A percentile compares a stretch with the other conserved stretches of the same genome.
Conservation (phyloP, 2,113 vertebrate species). For the Pontoporia blainvillei region DNA sequence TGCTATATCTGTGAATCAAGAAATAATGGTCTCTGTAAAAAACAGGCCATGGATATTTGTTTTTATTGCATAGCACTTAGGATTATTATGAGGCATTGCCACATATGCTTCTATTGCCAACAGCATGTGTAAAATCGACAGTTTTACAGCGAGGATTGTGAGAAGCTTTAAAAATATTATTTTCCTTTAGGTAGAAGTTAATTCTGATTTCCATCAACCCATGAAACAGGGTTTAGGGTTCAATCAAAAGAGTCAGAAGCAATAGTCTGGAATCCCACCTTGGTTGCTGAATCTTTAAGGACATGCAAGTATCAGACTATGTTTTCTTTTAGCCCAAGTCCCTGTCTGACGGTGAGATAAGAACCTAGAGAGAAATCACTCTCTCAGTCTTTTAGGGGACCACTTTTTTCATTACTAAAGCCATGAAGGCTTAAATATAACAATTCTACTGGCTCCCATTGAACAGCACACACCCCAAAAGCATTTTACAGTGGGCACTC, state of each 20-base stretch:
- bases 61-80: slow-evolving; percentile 31
- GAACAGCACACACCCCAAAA: not conserved
- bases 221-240: not conserved
- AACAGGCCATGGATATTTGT: not conserved
- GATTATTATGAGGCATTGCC: not conserved
- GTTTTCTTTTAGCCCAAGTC: not conserved
- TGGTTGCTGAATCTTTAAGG: not conserved
- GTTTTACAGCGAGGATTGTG: slow-evolving; percentile 38
- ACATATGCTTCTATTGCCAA: not conserved
- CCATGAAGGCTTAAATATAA: not conserved
- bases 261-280: not conserved
- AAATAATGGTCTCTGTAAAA: not conserved
- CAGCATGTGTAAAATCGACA: slow-evolving; percentile 38
- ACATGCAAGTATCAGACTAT: not conserved
- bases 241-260: not conserved
- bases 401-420: not conserved
- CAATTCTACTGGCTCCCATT: not conserved
- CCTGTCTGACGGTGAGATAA: not conserved
- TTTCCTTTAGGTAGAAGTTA: slow-evolving; percentile 41
- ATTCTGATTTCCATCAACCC: slow-evolving; percentile 12
- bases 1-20: not conserved
- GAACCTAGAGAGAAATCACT: not conserved
- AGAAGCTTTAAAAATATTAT: slow-evolving; percentile 51
- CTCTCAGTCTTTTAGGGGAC: not conserved
- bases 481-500: not conserved